phyloP scores from a whole-genome alignment of 2,888 invertebrate species.

The Calliopum simillimum region DNA sequence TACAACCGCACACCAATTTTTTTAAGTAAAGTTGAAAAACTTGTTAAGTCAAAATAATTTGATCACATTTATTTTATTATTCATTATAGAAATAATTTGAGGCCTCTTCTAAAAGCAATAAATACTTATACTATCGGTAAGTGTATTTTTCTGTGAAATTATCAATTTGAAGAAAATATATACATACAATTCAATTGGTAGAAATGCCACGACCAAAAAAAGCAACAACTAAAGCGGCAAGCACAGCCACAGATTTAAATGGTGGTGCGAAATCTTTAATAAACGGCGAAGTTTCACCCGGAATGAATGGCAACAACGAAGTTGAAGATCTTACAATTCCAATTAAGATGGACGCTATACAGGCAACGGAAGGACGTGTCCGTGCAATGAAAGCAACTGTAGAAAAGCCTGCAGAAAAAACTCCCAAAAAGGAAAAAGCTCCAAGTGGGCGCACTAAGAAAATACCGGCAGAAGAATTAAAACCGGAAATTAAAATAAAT shows the following conservation, averaged over 20 bases:
- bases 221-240: slow-evolving; percentile 44
- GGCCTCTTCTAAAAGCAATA: no score
- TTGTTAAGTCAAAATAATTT: no score
- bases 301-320: background rate
- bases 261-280: slow-evolving; percentile 9
- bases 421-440: slow-evolving; percentile 33
- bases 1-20: no score
- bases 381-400: slow-evolving; percentile 34
- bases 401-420: slow-evolving; percentile 1
- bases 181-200: no score
- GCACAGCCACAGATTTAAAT: slow-evolving; percentile 15
- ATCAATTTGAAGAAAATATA: no score
- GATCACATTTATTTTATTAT: no score
- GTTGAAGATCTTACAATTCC: slow-evolving; percentile 2
- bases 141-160: no score
- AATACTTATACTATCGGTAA: no score
- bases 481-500: background rate
- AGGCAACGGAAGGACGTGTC: slow-evolving; percentile 32
- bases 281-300: slow-evolving; percentile 1
- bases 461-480: background rate
- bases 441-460: background rate
- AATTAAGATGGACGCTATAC: background rate
- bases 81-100: no score
- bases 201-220: slow-evolving; percentile 55
- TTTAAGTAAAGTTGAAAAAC: no score